phyloP scores from a whole-genome alignment of 2,113 vertebrate genomes.

The Strix uralensis region DNA sequence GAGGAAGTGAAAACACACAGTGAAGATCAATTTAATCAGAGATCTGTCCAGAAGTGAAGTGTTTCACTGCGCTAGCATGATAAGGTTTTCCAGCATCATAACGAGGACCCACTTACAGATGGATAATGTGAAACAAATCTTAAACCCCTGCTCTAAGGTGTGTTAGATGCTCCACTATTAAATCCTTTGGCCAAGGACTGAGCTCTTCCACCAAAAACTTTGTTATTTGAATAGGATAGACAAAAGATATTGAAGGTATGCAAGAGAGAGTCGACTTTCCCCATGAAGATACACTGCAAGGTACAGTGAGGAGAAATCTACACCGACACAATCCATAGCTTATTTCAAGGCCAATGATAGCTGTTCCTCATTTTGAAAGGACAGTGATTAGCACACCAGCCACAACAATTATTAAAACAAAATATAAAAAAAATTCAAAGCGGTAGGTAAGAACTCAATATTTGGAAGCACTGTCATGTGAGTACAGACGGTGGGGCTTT shows the following conservation, averaged over 20 bases:
- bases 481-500: background rate
- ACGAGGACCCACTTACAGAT: background rate
- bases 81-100: background rate
- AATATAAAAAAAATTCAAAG: background rate
- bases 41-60: background rate
- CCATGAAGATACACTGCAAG: background rate
- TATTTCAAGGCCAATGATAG: background rate
- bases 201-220: background rate
- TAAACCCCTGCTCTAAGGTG: background rate
- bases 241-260: background rate
- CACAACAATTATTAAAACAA: background rate
- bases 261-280: background rate
- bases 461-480: background rate
- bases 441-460: background rate
- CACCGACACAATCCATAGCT: background rate
- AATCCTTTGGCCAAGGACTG: background rate
- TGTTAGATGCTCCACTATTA: background rate
- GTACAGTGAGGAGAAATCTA: background rate
- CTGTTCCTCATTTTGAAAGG: background rate
- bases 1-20: background rate
- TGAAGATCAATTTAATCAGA: background rate
- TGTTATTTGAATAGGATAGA: background rate
- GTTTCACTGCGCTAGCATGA: background rate
- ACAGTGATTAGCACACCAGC: background rate
- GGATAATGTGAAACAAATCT: background rate